Evolutionary conservation across 2,797 vertebrate genomes (phyloP).

Genomic region (Rhabdomys pumilio): DNA sequence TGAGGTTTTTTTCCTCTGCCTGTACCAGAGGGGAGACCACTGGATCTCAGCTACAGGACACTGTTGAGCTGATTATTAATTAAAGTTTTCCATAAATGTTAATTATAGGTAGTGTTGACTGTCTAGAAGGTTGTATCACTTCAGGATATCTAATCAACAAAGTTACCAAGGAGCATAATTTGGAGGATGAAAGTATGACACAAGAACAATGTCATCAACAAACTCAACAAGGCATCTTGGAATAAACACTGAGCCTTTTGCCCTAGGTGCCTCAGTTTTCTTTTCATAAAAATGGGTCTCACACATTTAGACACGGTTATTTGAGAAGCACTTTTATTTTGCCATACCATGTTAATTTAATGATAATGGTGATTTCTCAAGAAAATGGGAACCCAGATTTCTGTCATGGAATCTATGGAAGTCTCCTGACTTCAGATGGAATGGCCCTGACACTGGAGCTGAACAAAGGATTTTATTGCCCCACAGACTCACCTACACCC

Average conservation of each 20-base stretch:
- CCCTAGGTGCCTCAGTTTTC: neutral
- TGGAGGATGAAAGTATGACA: neutral
- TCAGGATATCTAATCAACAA: neutral
- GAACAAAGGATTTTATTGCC: neutral
- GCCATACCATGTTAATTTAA: neutral
- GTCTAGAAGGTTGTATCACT: neutral
- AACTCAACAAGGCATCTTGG: conserved; percentile 1
- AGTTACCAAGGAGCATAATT: conserved; percentile 2
- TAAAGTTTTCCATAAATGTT: neutral
- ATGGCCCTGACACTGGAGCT: neutral
- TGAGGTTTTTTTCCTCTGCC: conserved; percentile 60
- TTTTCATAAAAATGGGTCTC: conserved; percentile 10
- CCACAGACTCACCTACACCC: too few relatives aligned
- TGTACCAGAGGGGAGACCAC: neutral
- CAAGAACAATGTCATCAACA: neutral
- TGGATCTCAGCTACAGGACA: neutral
- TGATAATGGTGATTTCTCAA: neutral
- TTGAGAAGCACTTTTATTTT: conserved; percentile 22
- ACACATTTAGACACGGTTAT: neutral
- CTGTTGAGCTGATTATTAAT: neutral
- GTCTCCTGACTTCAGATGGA: neutral
- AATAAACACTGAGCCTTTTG: conserved; percentile 6
- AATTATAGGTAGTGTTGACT: neutral
- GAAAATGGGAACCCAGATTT: neutral
- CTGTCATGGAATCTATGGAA: neutral